Percentiles rank a stretch among this genome's conserved stretches.
Evolutionary conservation across 1,140 invertebrate species (phyloP).

Genomic region (Brachionus paranguensis): DNA sequence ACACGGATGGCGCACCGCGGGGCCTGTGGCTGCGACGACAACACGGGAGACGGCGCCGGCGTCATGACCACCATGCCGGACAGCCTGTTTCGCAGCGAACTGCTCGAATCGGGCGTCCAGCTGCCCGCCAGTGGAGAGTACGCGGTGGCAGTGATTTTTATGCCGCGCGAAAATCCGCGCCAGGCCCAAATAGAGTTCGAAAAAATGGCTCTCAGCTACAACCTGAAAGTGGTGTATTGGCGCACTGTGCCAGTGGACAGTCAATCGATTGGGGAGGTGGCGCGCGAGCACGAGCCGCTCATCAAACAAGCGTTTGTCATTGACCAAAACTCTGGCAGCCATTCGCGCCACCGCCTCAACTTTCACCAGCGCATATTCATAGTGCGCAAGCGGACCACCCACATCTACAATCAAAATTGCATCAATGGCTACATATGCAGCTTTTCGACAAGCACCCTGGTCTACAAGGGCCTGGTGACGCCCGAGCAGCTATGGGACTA

Average conservation of each 20-base stretch:
- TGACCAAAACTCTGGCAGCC: neutral
- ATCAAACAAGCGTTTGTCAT: slow-evolving; percentile 69
- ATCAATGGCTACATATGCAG: slow-evolving; percentile 93
- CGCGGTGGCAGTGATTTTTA: slow-evolving; percentile 62
- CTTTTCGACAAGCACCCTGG: slow-evolving; percentile 76
- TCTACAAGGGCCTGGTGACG: slow-evolving; percentile 93
- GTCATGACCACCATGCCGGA: slow-evolving; percentile 92
- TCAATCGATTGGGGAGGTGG: slow-evolving; percentile 77
- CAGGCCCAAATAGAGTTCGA: slow-evolving; percentile 74
- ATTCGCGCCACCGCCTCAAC: neutral
- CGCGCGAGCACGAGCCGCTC: slow-evolving; percentile 82
- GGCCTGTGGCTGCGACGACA: slow-evolving; percentile 95
- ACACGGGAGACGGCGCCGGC: slow-evolving; percentile 95
- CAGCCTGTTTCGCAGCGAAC: slow-evolving; percentile 73
- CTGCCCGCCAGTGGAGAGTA: neutral
- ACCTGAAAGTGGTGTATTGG: slow-evolving; percentile 78
- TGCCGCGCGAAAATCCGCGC: slow-evolving; percentile 74
- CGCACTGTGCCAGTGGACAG: slow-evolving; percentile 80
- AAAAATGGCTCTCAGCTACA: slow-evolving; percentile 70
- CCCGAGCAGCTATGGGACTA: slow-evolving; percentile 89
- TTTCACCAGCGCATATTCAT: slow-evolving; percentile 69
- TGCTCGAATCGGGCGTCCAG: slow-evolving; percentile 57
- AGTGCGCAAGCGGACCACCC: slow-evolving; percentile 82
- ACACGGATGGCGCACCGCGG: slow-evolving; percentile 96
- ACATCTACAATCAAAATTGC: slow-evolving; percentile 70